phyloP scores from a whole-genome alignment of 2,888 invertebrate genomes.

The Molorchus minor region DNA sequence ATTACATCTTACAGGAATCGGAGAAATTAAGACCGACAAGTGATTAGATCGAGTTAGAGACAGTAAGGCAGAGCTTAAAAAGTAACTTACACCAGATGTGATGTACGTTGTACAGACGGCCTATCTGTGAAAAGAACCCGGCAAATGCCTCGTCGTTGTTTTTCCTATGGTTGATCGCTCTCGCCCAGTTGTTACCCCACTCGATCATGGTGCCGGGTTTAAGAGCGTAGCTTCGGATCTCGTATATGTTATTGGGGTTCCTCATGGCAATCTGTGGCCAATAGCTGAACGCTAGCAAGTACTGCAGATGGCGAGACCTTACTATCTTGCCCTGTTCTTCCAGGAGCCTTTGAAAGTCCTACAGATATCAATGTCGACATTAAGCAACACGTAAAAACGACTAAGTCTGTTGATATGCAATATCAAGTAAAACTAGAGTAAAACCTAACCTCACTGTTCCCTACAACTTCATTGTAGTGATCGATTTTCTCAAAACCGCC shows the following conservation, averaged over 20 bases:
- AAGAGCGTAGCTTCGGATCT: conserved; percentile 86
- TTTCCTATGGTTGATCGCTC: conserved; percentile 89
- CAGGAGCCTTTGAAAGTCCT: conserved; percentile 78
- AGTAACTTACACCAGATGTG: conserved; percentile 96
- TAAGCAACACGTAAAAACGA: neutral
- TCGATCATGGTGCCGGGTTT: conserved; percentile 99
- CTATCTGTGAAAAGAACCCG: conserved; percentile 98
- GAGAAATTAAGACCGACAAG: too few relatives aligned
- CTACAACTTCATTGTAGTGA: conserved; percentile 75
- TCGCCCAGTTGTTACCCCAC: conserved; percentile 99
- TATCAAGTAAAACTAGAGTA: too few relatives aligned
- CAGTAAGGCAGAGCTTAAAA: too few relatives aligned
- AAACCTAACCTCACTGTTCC: conserved; percentile 70
- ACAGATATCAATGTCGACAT: conserved; percentile 35
- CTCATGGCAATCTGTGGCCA: conserved; percentile 89
- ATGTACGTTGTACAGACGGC: conserved; percentile 95
- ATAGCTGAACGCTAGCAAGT: conserved; percentile 94
- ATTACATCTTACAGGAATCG: too few relatives aligned
- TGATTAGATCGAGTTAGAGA: too few relatives aligned
- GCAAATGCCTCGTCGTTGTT: conserved; percentile 96
- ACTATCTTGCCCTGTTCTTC: conserved; percentile 81
- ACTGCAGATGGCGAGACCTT: conserved; percentile 89
- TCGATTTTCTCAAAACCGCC: conserved; percentile 93
- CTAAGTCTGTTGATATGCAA: too few relatives aligned
- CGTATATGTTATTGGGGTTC: conserved; percentile 79